Evolutionary conservation across 2,888 invertebrate species (phyloP), one percentile per base, ranked within the genome.

Genomic region (Leucoptera coffeella): DNA sequence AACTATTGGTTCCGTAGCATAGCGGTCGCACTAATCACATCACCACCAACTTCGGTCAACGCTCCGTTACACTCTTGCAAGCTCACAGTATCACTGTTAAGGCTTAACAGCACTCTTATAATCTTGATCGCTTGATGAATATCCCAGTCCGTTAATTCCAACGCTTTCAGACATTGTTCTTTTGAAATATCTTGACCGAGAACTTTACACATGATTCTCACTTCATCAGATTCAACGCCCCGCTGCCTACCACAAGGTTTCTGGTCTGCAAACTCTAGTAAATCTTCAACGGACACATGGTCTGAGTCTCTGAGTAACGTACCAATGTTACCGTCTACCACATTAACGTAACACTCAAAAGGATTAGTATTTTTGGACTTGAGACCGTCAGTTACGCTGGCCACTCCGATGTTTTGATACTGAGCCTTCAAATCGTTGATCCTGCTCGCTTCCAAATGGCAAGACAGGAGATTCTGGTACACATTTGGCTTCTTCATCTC

Each of bases 261-360:
- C 38, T 82, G 80, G 47, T 85, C 83, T 0, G 89, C 86, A 45
- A 93, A 93, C 49, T 92, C 91, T 28, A 92, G 55, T 29, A 93
- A 62, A 60, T 93, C 92, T 51, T 93, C 93, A 40, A 91, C 92
- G 25, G 90, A 91, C 2, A 92, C 92, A 39, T 89, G 85, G 45
- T 91, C 90, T 24, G 17, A 7, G 17, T 17, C 17, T 9, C 17
- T 28, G 22, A 22, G 24, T 31, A 31, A 15, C 20, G 21, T 21
- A 22, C 20, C 4, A 4, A 12, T 4, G 4, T n/a, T 17, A 19
- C 22, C 10, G n/a, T 27, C 43, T 2, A 42, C 44, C 40, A 38
- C 32, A 11, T 38, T 39, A 14, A 46, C 29, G 23, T 38, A 31
- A 56, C n/a, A 9, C 10, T 17, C 20, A 25, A 61, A 61, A 0